Evolutionary conservation across 2,888 invertebrate genomes (phyloP).

Genomic region (Corythucha ciliata): DNA sequence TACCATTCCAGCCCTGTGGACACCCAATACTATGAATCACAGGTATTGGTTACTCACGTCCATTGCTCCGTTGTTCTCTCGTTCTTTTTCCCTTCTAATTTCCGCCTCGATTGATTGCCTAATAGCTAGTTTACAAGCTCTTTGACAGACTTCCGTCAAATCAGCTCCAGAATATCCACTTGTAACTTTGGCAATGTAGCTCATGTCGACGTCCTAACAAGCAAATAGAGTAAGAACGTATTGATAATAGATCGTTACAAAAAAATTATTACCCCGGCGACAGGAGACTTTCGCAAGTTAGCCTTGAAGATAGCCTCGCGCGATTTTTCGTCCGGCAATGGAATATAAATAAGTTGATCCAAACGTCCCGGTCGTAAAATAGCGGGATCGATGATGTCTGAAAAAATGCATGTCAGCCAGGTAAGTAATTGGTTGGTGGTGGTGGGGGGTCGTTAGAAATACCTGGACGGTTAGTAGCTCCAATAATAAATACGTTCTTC

Average conservation of each 20-base stretch:
- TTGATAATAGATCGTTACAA: constrained; percentile 4
- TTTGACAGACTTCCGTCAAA: constrained; percentile 97
- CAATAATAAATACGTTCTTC: constrained; percentile 99
- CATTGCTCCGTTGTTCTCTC: constrained; percentile 71
- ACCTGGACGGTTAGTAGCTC: constrained; percentile 78
- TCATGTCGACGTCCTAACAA: constrained; percentile 74
- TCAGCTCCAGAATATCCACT: constrained; percentile 98
- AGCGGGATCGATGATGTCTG: constrained; percentile 98
- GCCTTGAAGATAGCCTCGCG: constrained; percentile 93
- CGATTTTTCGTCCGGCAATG: constrained; percentile 96
- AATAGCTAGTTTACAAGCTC: constrained; percentile 98
- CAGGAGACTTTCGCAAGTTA: constrained; percentile 90
- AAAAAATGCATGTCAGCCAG: too few species aligned
- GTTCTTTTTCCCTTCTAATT: constrained; percentile 78
- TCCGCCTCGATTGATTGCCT: constrained; percentile 96
- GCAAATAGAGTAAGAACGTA: not conserved
- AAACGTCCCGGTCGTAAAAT: constrained; percentile 96
- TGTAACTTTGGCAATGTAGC: constrained; percentile 78
- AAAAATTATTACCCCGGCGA: constrained; percentile 57
- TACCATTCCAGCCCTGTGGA: too few species aligned
- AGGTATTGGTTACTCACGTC: constrained; percentile 77
- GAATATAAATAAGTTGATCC: constrained; percentile 99
- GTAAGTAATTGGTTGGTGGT: too few species aligned
- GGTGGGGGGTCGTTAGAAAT: constrained; percentile 21
- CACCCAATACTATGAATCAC: too few species aligned